Base-by-base conservation (phyloP, 2,888 invertebrate species). In the Cremastobaeus sp. region DNA sequence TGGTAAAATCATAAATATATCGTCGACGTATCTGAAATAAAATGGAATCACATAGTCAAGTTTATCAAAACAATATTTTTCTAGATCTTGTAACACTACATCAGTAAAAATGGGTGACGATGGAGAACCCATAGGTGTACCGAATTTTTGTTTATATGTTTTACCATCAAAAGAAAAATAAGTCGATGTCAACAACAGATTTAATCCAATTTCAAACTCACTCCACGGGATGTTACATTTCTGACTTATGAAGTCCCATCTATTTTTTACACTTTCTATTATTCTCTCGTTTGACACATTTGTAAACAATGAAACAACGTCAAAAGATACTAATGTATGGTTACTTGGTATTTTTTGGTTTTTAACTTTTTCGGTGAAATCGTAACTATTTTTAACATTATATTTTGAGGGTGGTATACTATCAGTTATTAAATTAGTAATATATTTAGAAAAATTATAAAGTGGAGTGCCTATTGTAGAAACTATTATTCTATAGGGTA, bases 121-220 rank as follows among this genome's bases (percentile, higher is more conserved):
- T 1, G 14, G 11, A 41, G 18, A 18, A 3, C 55, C 55, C 55
- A 55, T 55, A 4, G 55, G 55, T n/a, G 6, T 18, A 14, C 55
- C 55, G 18, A 30, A 11, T 1, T 8, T 43, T 41, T 55, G 55
- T 55, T 41, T 39, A 15, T 15, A 55, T 41, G 5, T 18, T 17
- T 41, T n/a, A 3, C 30, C 32, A 17, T 55, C 41, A 20, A 55
- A 55, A 12, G 14, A 4, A 17, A 39, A 55, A 21, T 55, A 55
- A 18, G 41, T 55, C n/a, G 5, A 15, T 39, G 6, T 54, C 39
- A 37, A 21, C 37, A 28, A 54, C 28, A 15, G 39, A 28, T 21
- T 17, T 9, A 14, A 45, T 21, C 3, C 25, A 25, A 25, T 25
- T 25, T 25, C 8, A 3, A 25, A 5, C 8, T 25, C 25, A 5